These are phyloP conservation scores for Anguilla pacifica DNA, from an alignment of 2,797 vertebrate genomes.

Conservation along the genomic window DNA sequence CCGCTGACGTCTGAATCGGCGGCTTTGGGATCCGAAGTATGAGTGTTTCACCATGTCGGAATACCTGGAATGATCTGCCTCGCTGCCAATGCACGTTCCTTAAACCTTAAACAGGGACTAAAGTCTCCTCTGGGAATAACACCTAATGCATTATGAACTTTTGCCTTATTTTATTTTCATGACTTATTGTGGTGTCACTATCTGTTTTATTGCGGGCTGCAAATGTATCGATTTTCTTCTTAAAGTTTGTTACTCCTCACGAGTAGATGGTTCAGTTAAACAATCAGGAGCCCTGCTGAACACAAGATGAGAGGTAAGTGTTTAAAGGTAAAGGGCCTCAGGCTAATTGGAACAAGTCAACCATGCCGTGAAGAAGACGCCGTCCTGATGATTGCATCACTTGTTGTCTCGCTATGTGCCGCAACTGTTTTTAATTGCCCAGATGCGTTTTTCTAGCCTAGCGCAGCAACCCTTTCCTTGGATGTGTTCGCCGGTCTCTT, in stretches of 20 bases:
- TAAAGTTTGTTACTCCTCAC: background rate
- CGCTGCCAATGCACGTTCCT: background rate
- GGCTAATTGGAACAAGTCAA: background rate
- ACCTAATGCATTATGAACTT: background rate
- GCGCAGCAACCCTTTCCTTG: background rate
- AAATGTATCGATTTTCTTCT: background rate
- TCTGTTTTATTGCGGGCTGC: background rate
- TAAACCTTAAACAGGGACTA: background rate
- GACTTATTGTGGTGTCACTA: background rate
- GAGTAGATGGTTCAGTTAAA: conserved; percentile 4
- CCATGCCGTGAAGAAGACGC: background rate
- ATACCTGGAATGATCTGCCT: background rate
- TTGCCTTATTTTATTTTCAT: background rate
- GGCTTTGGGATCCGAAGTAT: too few species aligned
- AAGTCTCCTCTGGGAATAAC: background rate
- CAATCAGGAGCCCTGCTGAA: background rate
- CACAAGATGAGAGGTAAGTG: background rate
- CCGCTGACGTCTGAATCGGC: too few species aligned
- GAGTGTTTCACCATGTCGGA: too few species aligned
- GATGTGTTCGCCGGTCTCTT: background rate
- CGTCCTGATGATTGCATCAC: background rate
- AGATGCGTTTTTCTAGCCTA: background rate
- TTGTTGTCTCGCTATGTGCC: background rate
- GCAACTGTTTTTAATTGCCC: background rate
- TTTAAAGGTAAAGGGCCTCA: background rate